Percentiles rank a stretch among this genome's conserved stretches.
phyloP scores from a whole-genome alignment of 2,113 vertebrate species.

The Myiopsitta monachus region DNA sequence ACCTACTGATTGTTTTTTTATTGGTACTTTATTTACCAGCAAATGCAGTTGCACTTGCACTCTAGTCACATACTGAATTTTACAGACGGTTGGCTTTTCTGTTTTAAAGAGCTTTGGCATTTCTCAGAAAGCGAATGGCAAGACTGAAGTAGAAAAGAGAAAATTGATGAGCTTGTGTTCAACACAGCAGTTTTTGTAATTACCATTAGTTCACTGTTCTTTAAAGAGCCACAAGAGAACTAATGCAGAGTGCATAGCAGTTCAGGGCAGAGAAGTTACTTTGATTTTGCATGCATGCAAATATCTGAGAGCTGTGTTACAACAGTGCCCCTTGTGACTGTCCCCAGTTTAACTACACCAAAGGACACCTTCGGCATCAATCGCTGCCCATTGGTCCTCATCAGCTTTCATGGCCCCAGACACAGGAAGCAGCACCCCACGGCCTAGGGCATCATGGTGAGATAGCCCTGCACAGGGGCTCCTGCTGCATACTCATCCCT shows the following conservation, averaged over 20 bases:
- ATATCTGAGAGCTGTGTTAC: background rate
- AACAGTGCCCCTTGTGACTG: background rate
- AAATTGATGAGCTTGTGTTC: background rate
- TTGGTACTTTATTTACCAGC: constrained; percentile 22
- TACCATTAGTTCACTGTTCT: background rate
- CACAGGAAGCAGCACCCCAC: background rate
- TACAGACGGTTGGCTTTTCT: background rate
- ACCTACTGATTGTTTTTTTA: background rate
- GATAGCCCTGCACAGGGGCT: background rate
- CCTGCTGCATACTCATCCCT: background rate
- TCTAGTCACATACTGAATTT: background rate
- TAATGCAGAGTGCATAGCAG: background rate
- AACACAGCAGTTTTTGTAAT: background rate
- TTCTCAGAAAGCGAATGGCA: background rate
- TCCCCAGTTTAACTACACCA: background rate
- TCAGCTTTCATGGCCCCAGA: background rate
- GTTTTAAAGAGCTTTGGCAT: background rate
- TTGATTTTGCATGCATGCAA: background rate
- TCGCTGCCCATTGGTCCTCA: background rate
- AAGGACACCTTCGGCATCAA: background rate
- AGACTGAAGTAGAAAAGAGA: background rate
- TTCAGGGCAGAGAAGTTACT: background rate
- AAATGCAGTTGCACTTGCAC: background rate
- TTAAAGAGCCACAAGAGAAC: background rate
- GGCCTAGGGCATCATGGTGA: background rate